phyloP scores from a whole-genome alignment of 2,797 vertebrate genomes.

The Meda fulgida region DNA sequence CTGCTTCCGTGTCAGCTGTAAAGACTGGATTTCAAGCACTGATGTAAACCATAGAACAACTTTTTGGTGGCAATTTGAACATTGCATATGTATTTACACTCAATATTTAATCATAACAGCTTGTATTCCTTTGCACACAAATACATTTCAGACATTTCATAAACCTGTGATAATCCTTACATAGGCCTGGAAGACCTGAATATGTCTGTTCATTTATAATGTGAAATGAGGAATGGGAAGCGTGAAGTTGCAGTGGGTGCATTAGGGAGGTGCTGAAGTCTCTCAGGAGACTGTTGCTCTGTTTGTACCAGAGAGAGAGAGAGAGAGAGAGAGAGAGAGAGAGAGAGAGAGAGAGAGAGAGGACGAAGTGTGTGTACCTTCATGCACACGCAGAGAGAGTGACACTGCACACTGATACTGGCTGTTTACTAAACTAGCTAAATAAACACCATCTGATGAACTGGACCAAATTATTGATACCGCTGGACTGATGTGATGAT shows the following conservation, averaged over 20 bases:
- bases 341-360: neutral
- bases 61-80: neutral
- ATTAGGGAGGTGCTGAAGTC: constrained; percentile 3
- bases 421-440: constrained; percentile 27
- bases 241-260: constrained; percentile 13
- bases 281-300: constrained; percentile 25
- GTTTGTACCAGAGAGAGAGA: constrained; percentile 15
- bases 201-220: constrained; percentile 32
- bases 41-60: neutral
- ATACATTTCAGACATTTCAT: neutral
- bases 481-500: constrained; percentile 30
- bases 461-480: constrained; percentile 22
- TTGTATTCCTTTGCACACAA: neutral
- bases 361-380: neutral
- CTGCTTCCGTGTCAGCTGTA: neutral
- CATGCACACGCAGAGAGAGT: neutral
- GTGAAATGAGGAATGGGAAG: constrained; percentile 22
- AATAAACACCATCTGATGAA: constrained; percentile 38
- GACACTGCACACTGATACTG: neutral
- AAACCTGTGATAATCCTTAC: neutral
- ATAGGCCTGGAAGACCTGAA: constrained; percentile 21
- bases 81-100: neutral
- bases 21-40: neutral
- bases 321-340: no score
- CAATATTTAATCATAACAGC: neutral